Evolutionary conservation across 2,113 vertebrate genomes (phyloP), one percentile per base, ranked within the genome.

Genomic region (Amphiprion ocellaris): DNA sequence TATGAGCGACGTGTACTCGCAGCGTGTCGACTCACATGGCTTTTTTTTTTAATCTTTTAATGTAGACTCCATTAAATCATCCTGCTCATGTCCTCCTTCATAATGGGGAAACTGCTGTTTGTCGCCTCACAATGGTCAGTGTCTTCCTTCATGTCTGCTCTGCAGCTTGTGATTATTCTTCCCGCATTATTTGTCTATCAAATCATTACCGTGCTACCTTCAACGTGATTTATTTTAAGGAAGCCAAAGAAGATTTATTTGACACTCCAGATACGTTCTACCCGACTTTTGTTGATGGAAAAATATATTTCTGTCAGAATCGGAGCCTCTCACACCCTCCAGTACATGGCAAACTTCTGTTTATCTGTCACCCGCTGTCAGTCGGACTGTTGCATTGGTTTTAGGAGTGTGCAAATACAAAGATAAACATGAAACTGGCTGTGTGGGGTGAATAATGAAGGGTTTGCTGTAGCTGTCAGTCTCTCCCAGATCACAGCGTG

Each of bases 391-490:
- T 49, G 16, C 37, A 0, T n/a, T 37, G 64, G 59, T 61, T 83
- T 87, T 59, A 61, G 69, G 58, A 53, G 44, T 46, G 59, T 49
- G 23, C 61, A 65, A 81, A 85, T 56, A 75, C 76, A 77, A 55
- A 88, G 67, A 79, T 78, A 79, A 79, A 83, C 69, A 79, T 54
- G 62, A 82, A 78, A 70, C 47, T 77, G 41, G 21, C 72, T 23
- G 30, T 67, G 83, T 52, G 53, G 61, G 49, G 74, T 26, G 54
- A 77, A 60, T 85, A 88, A 90, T 77, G 69, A 81, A 44, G 82
- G 69, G 69, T 83, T 90, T 65, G 65, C 82, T 74, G 60, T 76
- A 53, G 69, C 84, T 89, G 88, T 87, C 86, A 87, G 68, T 55
- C 59, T 77, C 46, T 70, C 52, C 53, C 71, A 70, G 61, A 86